Base-by-base conservation (phyloP, 2,888 invertebrate genomes). In the Venusia cambrica region DNA sequence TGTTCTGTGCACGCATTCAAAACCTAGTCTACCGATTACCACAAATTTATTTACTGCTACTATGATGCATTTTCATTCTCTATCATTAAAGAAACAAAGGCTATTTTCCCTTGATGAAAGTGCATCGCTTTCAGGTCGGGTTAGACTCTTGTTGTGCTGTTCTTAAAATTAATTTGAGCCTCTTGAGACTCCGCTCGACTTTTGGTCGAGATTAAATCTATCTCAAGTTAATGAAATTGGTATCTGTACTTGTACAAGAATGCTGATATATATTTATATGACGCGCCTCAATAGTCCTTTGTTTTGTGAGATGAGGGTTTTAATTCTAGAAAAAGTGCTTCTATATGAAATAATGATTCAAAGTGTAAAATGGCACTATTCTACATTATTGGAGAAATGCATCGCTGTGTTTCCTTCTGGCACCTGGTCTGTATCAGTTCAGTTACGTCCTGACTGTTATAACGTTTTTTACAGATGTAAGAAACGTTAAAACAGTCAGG, bases 111-210 rank as follows among this genome's bases (percentile, higher is more conserved):
- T 6, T 42, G 14, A n/a, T 1, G 5, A 13, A 28, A 15, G n/a
- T 22, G 1, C 13, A 26, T 10, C 22, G 40, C 36, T 33, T 21
- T 17, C 38, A 36, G 14, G 39, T 26, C 19, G 41, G 41, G 44
- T 42, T 39, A 38, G 41, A 38, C 41, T 48, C 50, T 50, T 48
- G 72, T 74, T 74, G 73, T 62, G 73, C 70, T 77, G 78, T 78
- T 80, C 73, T 80, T 74, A 69, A 78, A 75, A 78, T 83, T 81
- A 84, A 81, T 81, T 84, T 73, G 53, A 61, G 70, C 78, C 79
- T 78, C 81, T 83, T 67, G 80, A 83, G 73, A 73, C 62, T 62
- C 47, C 48, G 64, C 54, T 67, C 50, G 62, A 59, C 60, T 62
- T 58, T 62, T 53, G 57, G 63, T 60, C 57, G 52, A 77, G 74